Evolutionary conservation across 2,113 vertebrate species (phyloP).

Genomic region (Notothenia coriiceps): DNA sequence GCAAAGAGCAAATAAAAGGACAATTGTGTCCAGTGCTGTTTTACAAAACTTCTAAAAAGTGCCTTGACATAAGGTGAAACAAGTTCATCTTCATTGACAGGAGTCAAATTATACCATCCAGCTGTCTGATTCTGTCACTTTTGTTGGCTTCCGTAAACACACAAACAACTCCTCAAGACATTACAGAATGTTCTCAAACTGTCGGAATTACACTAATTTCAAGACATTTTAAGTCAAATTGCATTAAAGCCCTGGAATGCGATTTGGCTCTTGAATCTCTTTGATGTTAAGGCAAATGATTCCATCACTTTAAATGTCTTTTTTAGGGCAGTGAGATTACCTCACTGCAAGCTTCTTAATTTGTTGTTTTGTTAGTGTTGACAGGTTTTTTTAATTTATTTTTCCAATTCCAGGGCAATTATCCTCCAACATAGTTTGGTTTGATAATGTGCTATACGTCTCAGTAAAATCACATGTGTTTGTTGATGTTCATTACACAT

Average conservation of each 20-base stretch:
- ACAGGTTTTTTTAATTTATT: conserved; percentile 8
- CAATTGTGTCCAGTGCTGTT: neutral
- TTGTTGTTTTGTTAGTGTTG: conserved; percentile 30
- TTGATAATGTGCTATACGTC: conserved; percentile 31
- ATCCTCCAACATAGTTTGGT: conserved; percentile 10
- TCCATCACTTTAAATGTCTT: neutral
- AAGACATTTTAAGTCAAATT: conserved; percentile 31
- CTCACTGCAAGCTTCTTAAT: conserved; percentile 28
- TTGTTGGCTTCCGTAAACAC: conserved; percentile 27
- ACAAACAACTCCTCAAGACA: conserved; percentile 26
- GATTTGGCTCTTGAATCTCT: conserved; percentile 28
- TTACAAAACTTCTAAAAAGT: neutral
- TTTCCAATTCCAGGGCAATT: conserved; percentile 21
- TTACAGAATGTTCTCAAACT: conserved; percentile 24
- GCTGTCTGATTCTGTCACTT: conserved; percentile 28
- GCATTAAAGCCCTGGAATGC: conserved; percentile 16
- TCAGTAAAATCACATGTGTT: conserved; percentile 25
- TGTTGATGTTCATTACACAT: conserved; percentile 38
- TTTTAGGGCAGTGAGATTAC: conserved; percentile 30
- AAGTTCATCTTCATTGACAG: conserved; percentile 6
- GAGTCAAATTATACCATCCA: neutral
- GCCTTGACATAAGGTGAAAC: conserved; percentile 21
- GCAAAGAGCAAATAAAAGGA: neutral
- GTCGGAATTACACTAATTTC: conserved; percentile 34
- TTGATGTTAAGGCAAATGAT: conserved; percentile 55